A percentile compares a stretch with the other conserved stretches of the same genome.
These are phyloP conservation scores for Tenebrosternarchus preto DNA, from an alignment of 2,113 vertebrate species.

Conservation along the genomic window DNA sequence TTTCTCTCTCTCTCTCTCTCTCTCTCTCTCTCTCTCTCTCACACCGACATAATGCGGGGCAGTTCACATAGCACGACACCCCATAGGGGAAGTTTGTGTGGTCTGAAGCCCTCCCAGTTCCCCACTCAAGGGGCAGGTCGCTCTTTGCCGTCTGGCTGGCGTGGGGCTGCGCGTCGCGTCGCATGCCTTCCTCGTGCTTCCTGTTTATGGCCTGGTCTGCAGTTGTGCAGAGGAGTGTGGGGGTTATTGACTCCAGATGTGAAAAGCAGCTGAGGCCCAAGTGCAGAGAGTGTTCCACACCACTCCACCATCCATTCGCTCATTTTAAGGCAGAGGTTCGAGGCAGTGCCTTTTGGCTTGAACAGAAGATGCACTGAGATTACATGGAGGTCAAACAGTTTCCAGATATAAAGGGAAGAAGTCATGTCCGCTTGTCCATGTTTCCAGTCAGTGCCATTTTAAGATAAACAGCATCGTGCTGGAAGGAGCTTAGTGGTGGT, in stretches of 20 bases:
- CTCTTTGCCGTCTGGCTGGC: neutral
- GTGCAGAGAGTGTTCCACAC: neutral
- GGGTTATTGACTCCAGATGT: constrained; percentile 55
- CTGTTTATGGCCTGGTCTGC: constrained; percentile 47
- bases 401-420: neutral
- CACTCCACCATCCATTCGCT: neutral
- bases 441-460: neutral
- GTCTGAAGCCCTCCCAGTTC: neutral
- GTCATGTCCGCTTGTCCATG: neutral
- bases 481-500: neutral
- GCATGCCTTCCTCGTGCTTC: constrained; percentile 28
- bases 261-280: constrained; percentile 5
- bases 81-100: neutral
- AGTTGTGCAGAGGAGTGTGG: constrained; percentile 10
- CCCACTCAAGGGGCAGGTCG: neutral
- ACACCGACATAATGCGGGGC: neutral
- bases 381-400: constrained; percentile 5
- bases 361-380: neutral
- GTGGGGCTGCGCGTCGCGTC: neutral
- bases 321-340: neutral
- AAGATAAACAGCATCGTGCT: too few species aligned
- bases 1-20: neutral
- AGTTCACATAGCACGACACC: neutral
- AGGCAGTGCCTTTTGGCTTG: neutral
- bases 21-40: neutral